Conservation (phyloP, 2,113 vertebrate genomes). For the Siniperca chuatsi region DNA sequence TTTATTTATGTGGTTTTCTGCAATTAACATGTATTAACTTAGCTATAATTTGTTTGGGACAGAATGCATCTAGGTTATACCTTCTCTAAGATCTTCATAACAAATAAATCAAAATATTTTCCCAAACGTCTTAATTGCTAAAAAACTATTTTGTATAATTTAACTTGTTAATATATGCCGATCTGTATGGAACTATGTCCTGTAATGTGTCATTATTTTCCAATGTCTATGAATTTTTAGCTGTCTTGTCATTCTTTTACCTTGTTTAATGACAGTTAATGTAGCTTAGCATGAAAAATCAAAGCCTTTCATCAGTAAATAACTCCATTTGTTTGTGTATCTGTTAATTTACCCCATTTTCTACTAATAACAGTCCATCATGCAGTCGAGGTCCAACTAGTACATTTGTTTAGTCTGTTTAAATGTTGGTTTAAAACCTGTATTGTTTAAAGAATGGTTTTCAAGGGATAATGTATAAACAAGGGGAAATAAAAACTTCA, state of each 20-base stretch:
- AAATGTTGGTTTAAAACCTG: slow-evolving; percentile 83
- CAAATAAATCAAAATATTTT: slow-evolving; percentile 84
- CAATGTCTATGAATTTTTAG: slow-evolving; percentile 74
- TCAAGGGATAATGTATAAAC: slow-evolving; percentile 83
- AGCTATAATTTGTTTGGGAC: slow-evolving; percentile 73
- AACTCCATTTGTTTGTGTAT: slow-evolving; percentile 80
- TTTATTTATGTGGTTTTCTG: slow-evolving; percentile 63
- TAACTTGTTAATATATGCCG: slow-evolving; percentile 82
- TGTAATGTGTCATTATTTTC: slow-evolving; percentile 80
- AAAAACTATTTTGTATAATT: slow-evolving; percentile 85
- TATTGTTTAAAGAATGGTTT: slow-evolving; percentile 84
- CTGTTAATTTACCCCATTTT: slow-evolving; percentile 79
- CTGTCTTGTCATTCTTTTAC: slow-evolving; percentile 75
- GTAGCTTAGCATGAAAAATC: slow-evolving; percentile 83
- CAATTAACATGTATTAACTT: slow-evolving; percentile 61
- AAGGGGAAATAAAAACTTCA: slow-evolving; percentile 80
- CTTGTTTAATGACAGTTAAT: slow-evolving; percentile 78
- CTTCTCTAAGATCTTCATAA: slow-evolving; percentile 77
- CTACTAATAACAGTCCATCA: slow-evolving; percentile 69
- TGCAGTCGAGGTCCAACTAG: slow-evolving; percentile 76
- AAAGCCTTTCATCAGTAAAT: slow-evolving; percentile 77
- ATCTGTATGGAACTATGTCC: slow-evolving; percentile 81
- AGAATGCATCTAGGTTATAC: slow-evolving; percentile 75
- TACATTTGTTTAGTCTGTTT: slow-evolving; percentile 83
- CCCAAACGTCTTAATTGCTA: slow-evolving; percentile 79